A percentile compares a stretch with the other conserved stretches of the same genome.
Conservation (phyloP, 2,113 vertebrate genomes). For the Labeo rohita region DNA sequence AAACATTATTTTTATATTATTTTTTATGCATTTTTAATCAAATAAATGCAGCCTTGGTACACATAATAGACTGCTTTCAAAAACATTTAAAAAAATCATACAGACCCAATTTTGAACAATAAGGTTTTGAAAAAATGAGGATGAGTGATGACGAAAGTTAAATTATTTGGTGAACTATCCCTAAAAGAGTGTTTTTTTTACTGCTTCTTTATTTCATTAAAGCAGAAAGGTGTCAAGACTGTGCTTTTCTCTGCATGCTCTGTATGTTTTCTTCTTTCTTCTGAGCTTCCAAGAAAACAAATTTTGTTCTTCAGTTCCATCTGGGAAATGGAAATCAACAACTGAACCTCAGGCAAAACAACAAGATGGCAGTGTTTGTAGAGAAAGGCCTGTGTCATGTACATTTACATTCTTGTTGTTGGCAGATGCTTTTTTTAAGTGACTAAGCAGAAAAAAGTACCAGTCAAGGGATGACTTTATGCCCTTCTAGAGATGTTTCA, state of each 20-base stretch:
- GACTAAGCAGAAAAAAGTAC: slow-evolving; percentile 51
- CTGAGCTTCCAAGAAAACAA: slow-evolving; percentile 28
- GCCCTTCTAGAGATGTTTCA: neutral
- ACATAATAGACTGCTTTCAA: neutral
- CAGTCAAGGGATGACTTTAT: neutral
- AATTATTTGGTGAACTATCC: neutral
- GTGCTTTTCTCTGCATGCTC: neutral
- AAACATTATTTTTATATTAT: no score
- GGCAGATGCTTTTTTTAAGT: neutral
- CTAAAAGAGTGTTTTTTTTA: neutral
- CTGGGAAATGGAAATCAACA: slow-evolving; percentile 34
- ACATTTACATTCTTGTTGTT: slow-evolving; percentile 19
- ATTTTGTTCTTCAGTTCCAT: slow-evolving; percentile 30
- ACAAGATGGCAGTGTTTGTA: neutral
- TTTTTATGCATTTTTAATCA: neutral
- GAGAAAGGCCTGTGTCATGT: slow-evolving; percentile 18
- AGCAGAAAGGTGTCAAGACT: neutral
- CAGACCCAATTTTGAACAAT: neutral
- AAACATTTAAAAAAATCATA: neutral
- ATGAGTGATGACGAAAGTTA: neutral
- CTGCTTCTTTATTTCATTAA: neutral
- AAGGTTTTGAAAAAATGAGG: neutral
- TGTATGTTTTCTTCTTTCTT: neutral
- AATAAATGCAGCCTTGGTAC: neutral
- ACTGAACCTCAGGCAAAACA: slow-evolving; percentile 29